Conservation (phyloP, 2,888 invertebrate species). For the Leptarthrus brevirostris region DNA sequence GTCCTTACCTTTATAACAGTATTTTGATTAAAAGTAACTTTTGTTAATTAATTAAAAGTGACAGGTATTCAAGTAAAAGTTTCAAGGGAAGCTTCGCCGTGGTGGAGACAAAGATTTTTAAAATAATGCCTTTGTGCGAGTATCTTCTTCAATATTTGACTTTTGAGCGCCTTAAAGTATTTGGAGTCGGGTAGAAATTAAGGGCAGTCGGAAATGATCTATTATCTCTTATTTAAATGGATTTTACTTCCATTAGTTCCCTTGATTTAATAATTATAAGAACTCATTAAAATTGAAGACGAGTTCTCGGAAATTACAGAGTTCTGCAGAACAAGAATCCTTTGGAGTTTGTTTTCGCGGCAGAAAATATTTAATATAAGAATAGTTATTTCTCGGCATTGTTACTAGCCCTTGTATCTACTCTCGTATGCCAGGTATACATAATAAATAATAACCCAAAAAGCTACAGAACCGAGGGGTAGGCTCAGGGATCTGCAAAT, state of each 20-base stretch:
- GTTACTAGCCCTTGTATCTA: too few relatives aligned
- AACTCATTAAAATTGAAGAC: conserved; percentile 30
- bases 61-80: conserved; percentile 36
- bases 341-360: too few relatives aligned
- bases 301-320: neutral
- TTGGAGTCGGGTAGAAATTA: neutral
- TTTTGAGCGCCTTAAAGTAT: neutral
- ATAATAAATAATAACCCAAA: too few relatives aligned
- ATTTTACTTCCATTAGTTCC: conserved; percentile 23
- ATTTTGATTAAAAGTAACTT: conserved; percentile 44
- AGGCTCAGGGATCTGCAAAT: too few relatives aligned
- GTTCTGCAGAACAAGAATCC: neutral
- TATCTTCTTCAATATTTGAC: conserved; percentile 29
- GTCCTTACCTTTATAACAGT: conserved; percentile 26
- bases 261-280: conserved; percentile 30
- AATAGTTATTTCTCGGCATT: too few relatives aligned
- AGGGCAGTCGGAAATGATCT: conserved; percentile 6
- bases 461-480: too few relatives aligned
- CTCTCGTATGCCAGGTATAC: too few relatives aligned
- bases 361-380: too few relatives aligned
- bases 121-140: conserved; percentile 7
- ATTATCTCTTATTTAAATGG: conserved; percentile 31
- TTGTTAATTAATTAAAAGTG: conserved; percentile 46
- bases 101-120: neutral
- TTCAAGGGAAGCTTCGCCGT: neutral